A percentile compares a stretch with the other conserved stretches of the same genome.
Evolutionary conservation across 2,888 invertebrate species (phyloP).

Genomic region (Strigamia transsilvanica): DNA sequence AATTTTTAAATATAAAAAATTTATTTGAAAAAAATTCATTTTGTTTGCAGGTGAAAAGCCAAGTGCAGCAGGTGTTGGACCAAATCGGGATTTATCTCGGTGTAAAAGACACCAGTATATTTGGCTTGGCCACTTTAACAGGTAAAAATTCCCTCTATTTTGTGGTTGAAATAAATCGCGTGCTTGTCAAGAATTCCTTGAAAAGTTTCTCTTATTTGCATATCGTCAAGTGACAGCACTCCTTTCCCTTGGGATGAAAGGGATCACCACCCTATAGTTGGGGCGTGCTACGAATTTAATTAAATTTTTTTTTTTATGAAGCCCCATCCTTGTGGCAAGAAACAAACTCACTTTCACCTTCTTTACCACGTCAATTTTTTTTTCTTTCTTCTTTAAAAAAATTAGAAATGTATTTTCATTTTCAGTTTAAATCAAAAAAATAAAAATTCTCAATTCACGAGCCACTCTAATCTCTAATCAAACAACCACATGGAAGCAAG

Average conservation of each 20-base stretch:
- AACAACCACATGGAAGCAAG: not conserved
- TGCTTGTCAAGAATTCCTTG: conserved; percentile 23
- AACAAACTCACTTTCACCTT: not conserved
- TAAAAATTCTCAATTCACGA: not conserved
- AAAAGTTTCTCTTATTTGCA: conserved; percentile 44
- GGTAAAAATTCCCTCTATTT: conserved; percentile 67
- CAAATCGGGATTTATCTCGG: conserved; percentile 83
- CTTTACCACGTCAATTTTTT: conserved; percentile 52
- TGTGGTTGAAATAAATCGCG: conserved; percentile 40
- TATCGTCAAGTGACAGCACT: conserved; percentile 46
- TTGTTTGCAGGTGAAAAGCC: conserved; percentile 79
- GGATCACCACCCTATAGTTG: conserved; percentile 48
- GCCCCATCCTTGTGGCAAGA: conserved; percentile 9
- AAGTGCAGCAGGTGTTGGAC: conserved; percentile 82
- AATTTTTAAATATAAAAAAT: not conserved
- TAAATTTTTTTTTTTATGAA: conserved; percentile 1
- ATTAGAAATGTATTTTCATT: not conserved
- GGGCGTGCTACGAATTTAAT: conserved; percentile 47
- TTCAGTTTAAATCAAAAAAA: not conserved
- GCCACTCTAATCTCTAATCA: not conserved
- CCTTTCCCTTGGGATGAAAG: conserved; percentile 49
- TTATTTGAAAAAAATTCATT: not conserved
- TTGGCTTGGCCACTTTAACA: conserved; percentile 83
- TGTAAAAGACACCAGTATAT: conserved; percentile 84
- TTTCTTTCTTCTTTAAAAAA: not conserved